A percentile compares a stretch with the other conserved stretches of the same genome.
Evolutionary conservation across 2,113 vertebrate species (phyloP).

Genomic region (Saccopteryx leptura): DNA sequence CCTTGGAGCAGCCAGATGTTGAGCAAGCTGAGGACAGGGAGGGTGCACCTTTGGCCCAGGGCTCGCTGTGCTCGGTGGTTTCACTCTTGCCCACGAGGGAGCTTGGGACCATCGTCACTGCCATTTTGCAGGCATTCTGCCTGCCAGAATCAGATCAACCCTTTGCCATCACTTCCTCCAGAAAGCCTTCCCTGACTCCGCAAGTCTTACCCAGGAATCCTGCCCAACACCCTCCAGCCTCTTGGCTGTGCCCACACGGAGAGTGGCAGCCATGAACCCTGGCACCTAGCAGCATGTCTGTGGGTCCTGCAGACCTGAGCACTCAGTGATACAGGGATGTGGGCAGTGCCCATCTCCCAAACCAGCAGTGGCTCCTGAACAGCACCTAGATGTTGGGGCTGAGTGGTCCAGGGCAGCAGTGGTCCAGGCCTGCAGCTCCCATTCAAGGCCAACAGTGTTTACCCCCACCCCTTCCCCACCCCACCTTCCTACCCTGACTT

Average conservation of each 20-base stretch:
- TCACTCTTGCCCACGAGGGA: rapidly evolving
- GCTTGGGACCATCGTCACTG: rapidly evolving
- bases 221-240: not conserved
- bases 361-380: too few species aligned
- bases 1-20: not conserved
- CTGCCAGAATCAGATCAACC: not conserved
- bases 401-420: too few species aligned
- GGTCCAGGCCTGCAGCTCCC: not conserved
- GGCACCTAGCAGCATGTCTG: rapidly evolving
- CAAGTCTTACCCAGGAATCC: not conserved
- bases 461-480: rapidly evolving
- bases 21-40: not conserved
- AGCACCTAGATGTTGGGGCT: too few species aligned
- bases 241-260: not conserved
- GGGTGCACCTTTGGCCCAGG: rapidly evolving
- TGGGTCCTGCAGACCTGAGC: not conserved
- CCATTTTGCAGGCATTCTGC: not conserved
- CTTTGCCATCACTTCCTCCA: not conserved
- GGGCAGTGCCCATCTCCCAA: not conserved
- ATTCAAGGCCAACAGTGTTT: not conserved
- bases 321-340: not conserved
- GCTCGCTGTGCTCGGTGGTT: rapidly evolving
- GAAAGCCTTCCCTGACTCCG: not conserved
- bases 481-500: not conserved
- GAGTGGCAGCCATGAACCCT: not conserved